A percentile compares a stretch with the other conserved stretches of the same genome.
Conservation (phyloP, 2,113 vertebrate genomes). For the Arenaria interpres region DNA sequence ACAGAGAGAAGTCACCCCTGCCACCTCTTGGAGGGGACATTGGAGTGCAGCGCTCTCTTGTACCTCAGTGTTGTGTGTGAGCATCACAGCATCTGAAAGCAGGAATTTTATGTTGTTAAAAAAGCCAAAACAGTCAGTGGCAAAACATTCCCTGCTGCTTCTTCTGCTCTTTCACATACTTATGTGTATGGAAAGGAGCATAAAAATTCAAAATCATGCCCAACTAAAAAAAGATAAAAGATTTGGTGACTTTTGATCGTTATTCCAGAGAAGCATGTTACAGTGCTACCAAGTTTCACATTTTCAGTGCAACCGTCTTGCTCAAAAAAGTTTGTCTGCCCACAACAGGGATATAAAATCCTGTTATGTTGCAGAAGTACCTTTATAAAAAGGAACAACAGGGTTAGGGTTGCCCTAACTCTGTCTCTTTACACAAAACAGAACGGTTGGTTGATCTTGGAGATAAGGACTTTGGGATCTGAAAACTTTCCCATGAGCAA, state of each 20-base stretch:
- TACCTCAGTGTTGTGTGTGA: accelerated
- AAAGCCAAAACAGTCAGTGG: neutral
- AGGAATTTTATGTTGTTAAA: neutral
- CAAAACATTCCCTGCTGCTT: neutral
- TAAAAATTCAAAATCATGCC: neutral
- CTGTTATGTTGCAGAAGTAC: neutral
- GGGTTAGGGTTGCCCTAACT: neutral
- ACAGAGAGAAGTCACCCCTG: neutral
- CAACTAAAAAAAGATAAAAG: neutral
- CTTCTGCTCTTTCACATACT: neutral
- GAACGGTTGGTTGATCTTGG: neutral
- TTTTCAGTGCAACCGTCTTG: neutral
- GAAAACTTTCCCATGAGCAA: neutral
- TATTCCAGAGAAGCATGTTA: neutral
- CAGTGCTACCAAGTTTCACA: neutral
- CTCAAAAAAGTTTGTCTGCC: neutral
- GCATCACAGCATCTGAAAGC: accelerated
- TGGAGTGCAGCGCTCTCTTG: accelerated
- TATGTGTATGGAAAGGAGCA: accelerated
- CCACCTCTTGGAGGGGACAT: neutral
- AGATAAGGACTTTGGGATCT: neutral
- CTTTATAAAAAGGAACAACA: neutral
- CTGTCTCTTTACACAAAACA: neutral
- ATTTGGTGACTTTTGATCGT: neutral
- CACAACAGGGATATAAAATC: neutral